phyloP scores from a whole-genome alignment of 2,113 vertebrate species.

The Onychorhynchus coronatus region DNA sequence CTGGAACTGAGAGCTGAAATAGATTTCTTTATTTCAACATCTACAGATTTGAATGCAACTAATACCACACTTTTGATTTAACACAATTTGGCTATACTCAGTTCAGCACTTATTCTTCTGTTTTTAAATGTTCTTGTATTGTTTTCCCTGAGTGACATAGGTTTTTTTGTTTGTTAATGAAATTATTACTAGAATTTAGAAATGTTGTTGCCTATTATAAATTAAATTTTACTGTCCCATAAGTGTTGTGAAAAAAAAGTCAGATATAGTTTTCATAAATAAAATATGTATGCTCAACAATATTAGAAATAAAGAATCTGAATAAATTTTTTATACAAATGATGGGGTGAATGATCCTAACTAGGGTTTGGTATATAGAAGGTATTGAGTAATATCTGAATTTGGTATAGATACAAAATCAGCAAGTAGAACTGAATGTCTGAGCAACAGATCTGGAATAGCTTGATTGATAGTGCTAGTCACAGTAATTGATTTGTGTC shows the following conservation, averaged over 20 bases:
- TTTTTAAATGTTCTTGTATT: not conserved
- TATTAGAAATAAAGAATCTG: not conserved
- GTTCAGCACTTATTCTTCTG: not conserved
- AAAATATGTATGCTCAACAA: not conserved
- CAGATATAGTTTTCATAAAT: not conserved
- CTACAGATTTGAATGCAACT: not conserved
- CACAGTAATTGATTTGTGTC: not conserved
- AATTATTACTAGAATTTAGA: not conserved
- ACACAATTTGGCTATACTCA: not conserved
- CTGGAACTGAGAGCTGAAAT: not conserved
- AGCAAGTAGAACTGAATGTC: not conserved
- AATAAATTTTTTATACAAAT: not conserved
- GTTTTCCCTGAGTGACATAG: not conserved
- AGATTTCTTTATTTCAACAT: not conserved
- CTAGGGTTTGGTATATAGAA: not conserved
- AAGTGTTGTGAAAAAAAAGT: not conserved
- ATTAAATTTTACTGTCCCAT: not conserved
- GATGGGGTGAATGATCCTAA: not conserved
- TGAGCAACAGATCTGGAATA: not conserved
- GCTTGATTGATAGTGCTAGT: not conserved
- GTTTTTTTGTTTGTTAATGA: rapidly evolving
- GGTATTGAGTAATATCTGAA: not conserved
- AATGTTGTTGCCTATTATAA: not conserved
- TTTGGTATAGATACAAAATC: not conserved
- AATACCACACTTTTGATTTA: not conserved